A percentile compares a stretch with the other conserved stretches of the same genome.
These are phyloP conservation scores for Lasioglossum morio DNA, from an alignment of 2,888 invertebrate species.

Conservation along the genomic window DNA sequence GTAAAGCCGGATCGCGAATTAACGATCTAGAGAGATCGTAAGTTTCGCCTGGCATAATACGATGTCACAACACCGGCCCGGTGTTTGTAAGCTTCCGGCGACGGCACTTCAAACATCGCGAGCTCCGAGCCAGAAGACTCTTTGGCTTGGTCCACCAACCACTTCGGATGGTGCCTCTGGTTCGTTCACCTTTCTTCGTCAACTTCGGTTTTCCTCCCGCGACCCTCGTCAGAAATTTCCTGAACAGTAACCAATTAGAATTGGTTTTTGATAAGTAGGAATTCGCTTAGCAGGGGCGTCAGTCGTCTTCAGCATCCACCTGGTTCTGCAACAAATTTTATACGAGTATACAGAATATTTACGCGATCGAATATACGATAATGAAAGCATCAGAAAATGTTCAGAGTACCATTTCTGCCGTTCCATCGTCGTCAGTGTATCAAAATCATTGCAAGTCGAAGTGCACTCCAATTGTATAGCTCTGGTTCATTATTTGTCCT, in stretches of 20 bases:
- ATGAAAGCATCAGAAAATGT: no score
- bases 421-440: no score
- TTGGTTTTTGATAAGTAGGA: neutral
- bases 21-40: slow-evolving; percentile 83
- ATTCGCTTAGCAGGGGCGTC: neutral
- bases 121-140: slow-evolving; percentile 80
- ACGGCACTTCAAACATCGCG: slow-evolving; percentile 84
- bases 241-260: neutral
- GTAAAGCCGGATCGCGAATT: slow-evolving; percentile 80
- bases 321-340: no score
- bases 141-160: slow-evolving; percentile 43
- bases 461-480: no score
- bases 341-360: neutral
- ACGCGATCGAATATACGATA: neutral
- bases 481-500: no score
- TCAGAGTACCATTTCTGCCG: no score
- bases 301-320: neutral
- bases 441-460: no score
- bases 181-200: slow-evolving; percentile 58
- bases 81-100: slow-evolving; percentile 84
- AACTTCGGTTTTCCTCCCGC: neutral
- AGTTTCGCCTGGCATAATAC: slow-evolving; percentile 83
- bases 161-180: slow-evolving; percentile 22
- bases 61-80: slow-evolving; percentile 83
- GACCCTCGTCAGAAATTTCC: neutral